Base-by-base conservation (phyloP, 2,113 vertebrate species). In the Alosa alosa region DNA sequence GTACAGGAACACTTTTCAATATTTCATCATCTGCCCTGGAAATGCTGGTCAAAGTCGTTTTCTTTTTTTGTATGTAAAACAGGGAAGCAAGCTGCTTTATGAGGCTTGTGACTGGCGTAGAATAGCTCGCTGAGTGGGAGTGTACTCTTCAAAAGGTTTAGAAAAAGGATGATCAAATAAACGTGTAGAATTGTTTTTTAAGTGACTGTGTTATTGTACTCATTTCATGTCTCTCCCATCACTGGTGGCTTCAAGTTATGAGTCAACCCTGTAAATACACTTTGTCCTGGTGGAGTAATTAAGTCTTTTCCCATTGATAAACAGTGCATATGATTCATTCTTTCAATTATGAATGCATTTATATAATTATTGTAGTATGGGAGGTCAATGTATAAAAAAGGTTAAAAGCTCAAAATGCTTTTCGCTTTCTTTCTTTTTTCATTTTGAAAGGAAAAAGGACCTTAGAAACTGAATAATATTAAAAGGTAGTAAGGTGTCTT, bases 1-100 rank as follows among this genome's bases (percentile, higher is more conserved):
- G 83, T 86, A 83, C 85, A 75, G 25, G 86, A 55, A 68, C 83
- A 6, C 22, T 46, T 1, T 86, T 86, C 36, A 90, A 87, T 87
- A 84, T 83, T 45, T 89, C 36, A 87, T 81, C 81, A 87, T 86
- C 49, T 10, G 45, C 18, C 68, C 22, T 49, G 46, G 52, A 49
- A 83, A 84, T 47, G 13, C 57, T 55, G 45, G 10, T 0, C 39
- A 45, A 85, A 41, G 57, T 47, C 18, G 75, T 25, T 64, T 72
- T 72, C 25, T 31, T 72, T 72, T 72, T 36, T 1, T 64, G 7
- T 11, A 25, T 72, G 10, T 11, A 72, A 72, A 72, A 8, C 22
- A 64, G 60, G 20, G n/a, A n/a, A n/a, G n/a, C 22, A 8, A 8
- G 7, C 6, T 64, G 60, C 60, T 64, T 22, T 25, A 9, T 6